phyloP scores from a whole-genome alignment of 2,888 invertebrate genomes.

The Tethea ocularis region DNA sequence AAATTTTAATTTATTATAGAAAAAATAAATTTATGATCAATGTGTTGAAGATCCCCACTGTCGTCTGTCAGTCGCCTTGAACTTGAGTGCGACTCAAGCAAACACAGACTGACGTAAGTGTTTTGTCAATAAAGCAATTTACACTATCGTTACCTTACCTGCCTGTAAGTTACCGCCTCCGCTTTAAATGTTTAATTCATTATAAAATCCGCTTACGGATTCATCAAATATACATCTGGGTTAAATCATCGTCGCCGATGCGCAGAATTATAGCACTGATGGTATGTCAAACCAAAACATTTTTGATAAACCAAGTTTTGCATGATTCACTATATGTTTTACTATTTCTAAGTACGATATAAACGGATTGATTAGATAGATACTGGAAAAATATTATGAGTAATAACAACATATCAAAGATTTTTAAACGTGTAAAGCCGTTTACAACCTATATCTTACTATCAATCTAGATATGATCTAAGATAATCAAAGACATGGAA shows the following conservation, averaged over 20 bases:
- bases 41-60: conserved; percentile 38
- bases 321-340: neutral
- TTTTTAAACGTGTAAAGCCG: neutral
- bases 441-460: neutral
- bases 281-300: neutral
- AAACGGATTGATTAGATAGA: conserved; percentile 6
- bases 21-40: conserved; percentile 17
- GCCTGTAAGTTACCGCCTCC: conserved; percentile 49
- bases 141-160: conserved; percentile 49
- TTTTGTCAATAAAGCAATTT: conserved; percentile 70
- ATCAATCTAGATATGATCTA: neutral
- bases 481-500: neutral
- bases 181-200: conserved; percentile 35
- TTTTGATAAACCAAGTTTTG: neutral
- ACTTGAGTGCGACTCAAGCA: conserved; percentile 63
- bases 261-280: neutral
- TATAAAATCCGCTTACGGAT: conserved; percentile 23
- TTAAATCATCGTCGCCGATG: conserved; percentile 14
- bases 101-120: conserved; percentile 69
- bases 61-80: conserved; percentile 61
- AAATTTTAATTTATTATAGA: conserved; percentile 13
- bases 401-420: neutral
- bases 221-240: conserved; percentile 31
- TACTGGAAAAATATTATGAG: neutral
- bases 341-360: neutral